phyloP scores from a whole-genome alignment of 2,797 vertebrate species.

The Orientallactaga sibirica region DNA sequence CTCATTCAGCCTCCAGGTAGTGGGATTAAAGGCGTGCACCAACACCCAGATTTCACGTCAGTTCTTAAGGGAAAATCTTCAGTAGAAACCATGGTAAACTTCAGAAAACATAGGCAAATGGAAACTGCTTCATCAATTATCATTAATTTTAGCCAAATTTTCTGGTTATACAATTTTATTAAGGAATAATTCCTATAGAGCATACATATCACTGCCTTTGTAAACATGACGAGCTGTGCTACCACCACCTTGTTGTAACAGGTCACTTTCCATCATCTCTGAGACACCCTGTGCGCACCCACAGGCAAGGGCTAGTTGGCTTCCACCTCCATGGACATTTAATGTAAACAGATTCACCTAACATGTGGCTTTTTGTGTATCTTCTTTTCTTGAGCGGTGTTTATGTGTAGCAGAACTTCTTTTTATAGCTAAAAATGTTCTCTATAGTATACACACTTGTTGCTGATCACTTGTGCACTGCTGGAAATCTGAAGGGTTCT shows the following conservation, averaged over 20 bases:
- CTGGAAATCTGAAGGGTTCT: not conserved
- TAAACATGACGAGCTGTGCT: no score
- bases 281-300: no score
- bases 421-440: not conserved
- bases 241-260: not conserved
- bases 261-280: not conserved
- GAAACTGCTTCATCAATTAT: not conserved
- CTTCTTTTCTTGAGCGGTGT: not conserved
- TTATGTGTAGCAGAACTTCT: fast-evolving
- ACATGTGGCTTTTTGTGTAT: not conserved
- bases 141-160: not conserved
- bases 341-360: not conserved
- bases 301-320: not conserved
- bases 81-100: not conserved
- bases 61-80: not conserved
- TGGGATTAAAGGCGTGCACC: no score
- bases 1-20: no score
- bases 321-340: not conserved
- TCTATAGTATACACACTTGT: not conserved
- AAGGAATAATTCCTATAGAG: not conserved
- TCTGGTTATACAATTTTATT: not conserved
- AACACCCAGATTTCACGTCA: no score
- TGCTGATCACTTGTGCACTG: not conserved
- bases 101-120: not conserved
- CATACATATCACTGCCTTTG: not conserved